phyloP scores from a whole-genome alignment of 2,888 invertebrate species.

The Diogma glabrata region DNA sequence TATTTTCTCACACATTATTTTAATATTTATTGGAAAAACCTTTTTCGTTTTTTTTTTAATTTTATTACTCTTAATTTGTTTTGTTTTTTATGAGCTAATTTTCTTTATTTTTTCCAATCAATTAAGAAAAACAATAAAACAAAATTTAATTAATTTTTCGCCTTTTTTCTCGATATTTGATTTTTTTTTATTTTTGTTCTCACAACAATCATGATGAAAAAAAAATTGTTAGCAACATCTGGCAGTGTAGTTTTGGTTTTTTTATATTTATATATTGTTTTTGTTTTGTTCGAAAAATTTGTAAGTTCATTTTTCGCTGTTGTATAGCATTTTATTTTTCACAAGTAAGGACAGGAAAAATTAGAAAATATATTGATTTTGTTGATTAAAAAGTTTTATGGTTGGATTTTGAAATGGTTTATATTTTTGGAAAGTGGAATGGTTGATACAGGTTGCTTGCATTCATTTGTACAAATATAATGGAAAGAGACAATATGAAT shows the following conservation, averaged over 20 bases:
- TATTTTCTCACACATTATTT: slow-evolving; percentile 2
- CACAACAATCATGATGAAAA: slow-evolving; percentile 5
- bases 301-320: no score
- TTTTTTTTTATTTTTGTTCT: slow-evolving; percentile 6
- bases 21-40: slow-evolving; percentile 5
- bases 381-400: no score
- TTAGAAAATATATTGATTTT: no score
- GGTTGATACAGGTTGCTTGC: no score
- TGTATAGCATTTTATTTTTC: no score
- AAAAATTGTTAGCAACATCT: slow-evolving; percentile 7
- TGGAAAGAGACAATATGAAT: no score
- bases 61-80: background rate
- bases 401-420: no score
- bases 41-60: slow-evolving; percentile 2
- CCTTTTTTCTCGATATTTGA: background rate
- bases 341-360: no score
- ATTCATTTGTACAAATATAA: no score
- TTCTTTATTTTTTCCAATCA: slow-evolving; percentile 7
- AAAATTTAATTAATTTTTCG: slow-evolving; percentile 8
- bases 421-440: no score
- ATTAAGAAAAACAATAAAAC: slow-evolving; percentile 9
- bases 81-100: slow-evolving; percentile 5
- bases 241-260: slow-evolving; percentile 1
- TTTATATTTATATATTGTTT: no score
- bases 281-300: no score